Evolutionary conservation across 2,797 vertebrate species (phyloP), one percentile per base, ranked within the genome.

Genomic region (Phalloptychus januarius): DNA sequence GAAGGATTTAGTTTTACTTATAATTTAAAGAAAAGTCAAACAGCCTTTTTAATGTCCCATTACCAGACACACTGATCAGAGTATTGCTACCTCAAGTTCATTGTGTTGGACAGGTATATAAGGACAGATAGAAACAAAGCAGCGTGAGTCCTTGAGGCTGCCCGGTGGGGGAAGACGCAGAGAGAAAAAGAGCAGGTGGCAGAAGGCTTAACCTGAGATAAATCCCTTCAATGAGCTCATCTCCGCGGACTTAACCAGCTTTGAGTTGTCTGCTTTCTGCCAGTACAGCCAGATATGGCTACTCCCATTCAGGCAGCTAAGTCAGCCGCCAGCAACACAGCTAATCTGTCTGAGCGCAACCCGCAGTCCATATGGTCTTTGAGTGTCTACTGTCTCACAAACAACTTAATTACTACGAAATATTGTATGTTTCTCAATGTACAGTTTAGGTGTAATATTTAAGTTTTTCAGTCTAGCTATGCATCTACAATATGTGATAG

Each of bases 181-280:
- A 45, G 72, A 83, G 48, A 89, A 44, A 82, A 63, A 87, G 61
- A 91, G 86, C 95, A 96, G 94, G 91, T 95, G 95, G 94, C 88
- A 82, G 77, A 75, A 83, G 86, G 90, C 89, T 95, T 94, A 95
- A 92, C 86, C 87, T 90, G 84, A 79, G 80, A 80, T 90, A 88
- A 94, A 91, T 83, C 85, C 89, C 82, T 89, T 78, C 82, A 80
- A 79, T 93, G 90, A 94, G 94, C 92, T 95, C 93, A 94, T 93
- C 90, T 90, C 88, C 75, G 72, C 83, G 15, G 87, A 87, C 87
- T 94, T 89, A 94, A 77, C 20, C 85, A 86, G 85, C 79, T 77
- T 82, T 72, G 31, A 83, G 80, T 85, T 74, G 83, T 89, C 87
- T 89, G 88, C 80, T 91, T 86, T 91, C 84, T 92, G 84, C 86